Evolutionary conservation across 2,113 vertebrate species (phyloP).

Genomic region (Calypte anna): DNA sequence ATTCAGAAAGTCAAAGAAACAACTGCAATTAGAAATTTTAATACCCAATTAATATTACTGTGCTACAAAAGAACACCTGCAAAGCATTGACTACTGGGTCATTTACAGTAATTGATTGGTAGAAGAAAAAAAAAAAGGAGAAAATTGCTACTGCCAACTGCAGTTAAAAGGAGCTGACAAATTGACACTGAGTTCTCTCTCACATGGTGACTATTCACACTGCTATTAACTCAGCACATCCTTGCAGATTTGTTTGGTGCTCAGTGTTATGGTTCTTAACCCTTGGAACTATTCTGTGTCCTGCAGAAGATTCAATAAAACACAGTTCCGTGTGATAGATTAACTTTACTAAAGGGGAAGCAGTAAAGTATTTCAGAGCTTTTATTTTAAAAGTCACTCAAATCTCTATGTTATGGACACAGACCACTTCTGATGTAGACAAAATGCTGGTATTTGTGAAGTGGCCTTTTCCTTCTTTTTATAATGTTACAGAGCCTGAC

Average conservation of each 20-base stretch:
- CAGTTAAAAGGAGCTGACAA: slow-evolving; percentile 34
- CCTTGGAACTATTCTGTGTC: not conserved
- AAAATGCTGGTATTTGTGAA: not conserved
- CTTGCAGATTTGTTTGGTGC: not conserved
- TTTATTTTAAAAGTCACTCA: not conserved
- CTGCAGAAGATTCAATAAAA: not conserved
- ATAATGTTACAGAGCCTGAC: not conserved
- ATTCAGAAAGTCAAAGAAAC: slow-evolving; percentile 20
- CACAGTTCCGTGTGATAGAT: not conserved
- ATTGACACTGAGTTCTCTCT: slow-evolving; percentile 4
- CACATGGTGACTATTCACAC: not conserved
- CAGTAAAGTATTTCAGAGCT: not conserved
- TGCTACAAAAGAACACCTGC: slow-evolving; percentile 70
- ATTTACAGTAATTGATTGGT: slow-evolving; percentile 26
- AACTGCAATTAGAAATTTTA: slow-evolving; percentile 53
- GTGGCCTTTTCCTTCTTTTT: not conserved
- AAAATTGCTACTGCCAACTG: slow-evolving; percentile 36
- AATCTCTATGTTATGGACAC: not conserved
- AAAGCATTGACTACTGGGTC: not conserved
- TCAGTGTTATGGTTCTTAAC: not conserved
- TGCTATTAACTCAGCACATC: not conserved
- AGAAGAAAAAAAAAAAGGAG: not conserved
- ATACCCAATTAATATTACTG: slow-evolving; percentile 64
- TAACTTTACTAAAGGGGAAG: not conserved
- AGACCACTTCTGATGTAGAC: not conserved